phyloP scores from a whole-genome alignment of 2,797 vertebrate species.

The Amazona finschi region DNA sequence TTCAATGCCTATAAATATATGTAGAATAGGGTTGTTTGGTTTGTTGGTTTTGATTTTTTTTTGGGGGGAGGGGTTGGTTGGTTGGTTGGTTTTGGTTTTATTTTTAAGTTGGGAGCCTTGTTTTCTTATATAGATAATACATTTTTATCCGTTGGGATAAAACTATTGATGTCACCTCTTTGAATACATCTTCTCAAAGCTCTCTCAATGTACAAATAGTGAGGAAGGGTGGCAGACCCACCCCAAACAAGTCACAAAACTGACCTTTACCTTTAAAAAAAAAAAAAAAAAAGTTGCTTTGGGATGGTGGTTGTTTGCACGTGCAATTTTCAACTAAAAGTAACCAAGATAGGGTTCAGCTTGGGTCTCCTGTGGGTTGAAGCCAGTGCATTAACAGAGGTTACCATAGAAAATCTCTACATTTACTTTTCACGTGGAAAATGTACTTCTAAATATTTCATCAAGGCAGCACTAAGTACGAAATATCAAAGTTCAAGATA shows the following conservation, averaged over 20 bases:
- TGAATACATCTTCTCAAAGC: background rate
- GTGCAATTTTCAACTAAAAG: background rate
- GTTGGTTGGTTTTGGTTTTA: background rate
- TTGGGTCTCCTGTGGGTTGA: background rate
- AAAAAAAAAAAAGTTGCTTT: fast-evolving
- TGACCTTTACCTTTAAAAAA: background rate
- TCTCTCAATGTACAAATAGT: background rate
- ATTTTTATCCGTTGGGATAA: background rate
- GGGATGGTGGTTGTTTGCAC: background rate
- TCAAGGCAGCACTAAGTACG: constrained; percentile 28
- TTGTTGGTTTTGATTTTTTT: background rate
- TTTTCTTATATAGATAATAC: background rate
- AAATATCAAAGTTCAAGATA: constrained; percentile 30
- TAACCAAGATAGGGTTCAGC: background rate
- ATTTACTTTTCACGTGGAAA: constrained; percentile 49
- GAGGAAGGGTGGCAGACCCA: background rate
- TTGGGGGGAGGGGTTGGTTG: too few species aligned
- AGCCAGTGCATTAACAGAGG: background rate
- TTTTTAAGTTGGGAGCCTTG: background rate
- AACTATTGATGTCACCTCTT: background rate
- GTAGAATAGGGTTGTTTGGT: background rate
- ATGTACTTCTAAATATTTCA: constrained; percentile 46
- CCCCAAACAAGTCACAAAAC: background rate
- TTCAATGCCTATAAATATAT: background rate
- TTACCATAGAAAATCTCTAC: background rate